A percentile compares a stretch with the other conserved stretches of the same genome.
phyloP scores from a whole-genome alignment of 2,888 invertebrate species.

The Macrophya annulata region DNA sequence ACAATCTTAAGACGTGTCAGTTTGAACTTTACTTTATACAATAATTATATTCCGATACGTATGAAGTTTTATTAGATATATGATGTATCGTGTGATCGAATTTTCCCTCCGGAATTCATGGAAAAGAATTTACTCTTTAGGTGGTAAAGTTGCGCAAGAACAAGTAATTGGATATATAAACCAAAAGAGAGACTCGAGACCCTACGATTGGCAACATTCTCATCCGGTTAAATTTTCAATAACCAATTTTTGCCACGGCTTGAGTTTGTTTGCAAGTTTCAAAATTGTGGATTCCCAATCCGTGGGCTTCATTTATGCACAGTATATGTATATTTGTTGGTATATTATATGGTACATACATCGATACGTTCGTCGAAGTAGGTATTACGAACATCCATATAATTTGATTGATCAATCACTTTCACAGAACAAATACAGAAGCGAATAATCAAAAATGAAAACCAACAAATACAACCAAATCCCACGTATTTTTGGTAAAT shows the following conservation, averaged over 20 bases:
- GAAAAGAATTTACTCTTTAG: neutral
- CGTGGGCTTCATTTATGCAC: neutral
- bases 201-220: slow-evolving; percentile 2
- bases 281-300: neutral
- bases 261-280: slow-evolving; percentile 3
- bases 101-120: neutral
- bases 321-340: neutral
- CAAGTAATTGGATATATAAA: slow-evolving; percentile 29
- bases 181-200: neutral
- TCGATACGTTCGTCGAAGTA: neutral
- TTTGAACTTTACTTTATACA: neutral
- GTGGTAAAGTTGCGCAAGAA: neutral
- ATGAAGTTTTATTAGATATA: neutral
- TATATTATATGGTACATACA: neutral
- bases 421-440: neutral
- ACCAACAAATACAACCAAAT: slow-evolving; percentile 6
- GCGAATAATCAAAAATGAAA: slow-evolving; percentile 21
- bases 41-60: neutral
- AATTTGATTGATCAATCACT: slow-evolving; percentile 20
- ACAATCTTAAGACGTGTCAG: neutral
- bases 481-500: neutral
- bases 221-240: slow-evolving; percentile 14
- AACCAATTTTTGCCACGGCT: slow-evolving; percentile 4
- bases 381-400: neutral
- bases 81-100: neutral